phyloP scores from a whole-genome alignment of 2,113 vertebrate genomes.

The Bostrychus sinensis region DNA sequence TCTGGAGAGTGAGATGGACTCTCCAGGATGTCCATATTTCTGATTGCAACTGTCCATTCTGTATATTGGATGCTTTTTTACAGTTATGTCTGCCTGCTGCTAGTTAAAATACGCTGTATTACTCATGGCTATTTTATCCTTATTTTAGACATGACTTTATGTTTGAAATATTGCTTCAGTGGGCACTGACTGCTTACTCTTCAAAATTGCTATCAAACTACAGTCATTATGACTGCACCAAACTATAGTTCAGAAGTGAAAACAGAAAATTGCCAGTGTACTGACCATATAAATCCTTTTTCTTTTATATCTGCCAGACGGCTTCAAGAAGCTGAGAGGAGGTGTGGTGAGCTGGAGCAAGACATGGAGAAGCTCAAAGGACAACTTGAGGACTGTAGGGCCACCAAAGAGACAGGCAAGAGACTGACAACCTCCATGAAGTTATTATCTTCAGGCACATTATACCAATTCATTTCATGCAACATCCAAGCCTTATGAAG shows the following conservation, averaged over 20 bases:
- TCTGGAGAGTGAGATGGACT: no score
- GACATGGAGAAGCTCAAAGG: slow-evolving; percentile 59
- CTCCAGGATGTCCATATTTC: no score
- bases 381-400: slow-evolving; percentile 57
- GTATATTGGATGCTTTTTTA: no score
- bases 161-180: background rate
- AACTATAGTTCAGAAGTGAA: background rate
- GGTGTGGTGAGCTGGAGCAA: slow-evolving; percentile 64
- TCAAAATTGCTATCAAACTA: background rate
- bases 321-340: slow-evolving; percentile 65
- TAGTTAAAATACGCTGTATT: no score
- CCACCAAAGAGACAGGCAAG: slow-evolving; percentile 64
- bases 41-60: no score
- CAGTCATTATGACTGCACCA: background rate
- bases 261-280: background rate
- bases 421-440: background rate
- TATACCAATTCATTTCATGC: no score
- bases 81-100: no score
- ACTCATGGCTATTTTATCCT: background rate
- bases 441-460: no score
- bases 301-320: slow-evolving; percentile 69
- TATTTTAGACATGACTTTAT: background rate
- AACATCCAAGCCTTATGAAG: no score
- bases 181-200: background rate
- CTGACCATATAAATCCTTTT: background rate